Evolutionary conservation across 2,888 invertebrate species (phyloP).

Genomic region (Agonopterix arenella): DNA sequence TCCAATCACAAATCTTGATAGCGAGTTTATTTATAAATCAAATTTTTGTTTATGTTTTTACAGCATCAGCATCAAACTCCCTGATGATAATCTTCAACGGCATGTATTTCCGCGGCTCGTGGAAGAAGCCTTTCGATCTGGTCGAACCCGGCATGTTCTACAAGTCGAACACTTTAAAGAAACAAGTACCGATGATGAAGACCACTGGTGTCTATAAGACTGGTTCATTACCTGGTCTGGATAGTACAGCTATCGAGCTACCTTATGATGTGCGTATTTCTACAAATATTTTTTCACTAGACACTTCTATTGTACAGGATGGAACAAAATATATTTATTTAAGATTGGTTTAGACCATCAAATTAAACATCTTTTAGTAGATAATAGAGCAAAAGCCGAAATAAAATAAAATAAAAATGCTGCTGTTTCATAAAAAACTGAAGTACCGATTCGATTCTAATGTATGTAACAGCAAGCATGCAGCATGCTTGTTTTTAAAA

Average conservation of each 20-base stretch:
- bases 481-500: too few relatives aligned
- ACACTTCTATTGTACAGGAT: too few relatives aligned
- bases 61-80: slow-evolving; percentile 66
- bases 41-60: slow-evolving; percentile 11
- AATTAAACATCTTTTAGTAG: too few relatives aligned
- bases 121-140: slow-evolving; percentile 81
- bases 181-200: slow-evolving; percentile 82
- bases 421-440: too few relatives aligned
- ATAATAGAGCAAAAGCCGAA: too few relatives aligned
- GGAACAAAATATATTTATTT: too few relatives aligned
- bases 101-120: slow-evolving; percentile 87
- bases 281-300: not conserved
- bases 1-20: too few relatives aligned
- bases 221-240: slow-evolving; percentile 76
- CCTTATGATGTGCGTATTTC: slow-evolving; percentile 82
- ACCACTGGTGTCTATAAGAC: slow-evolving; percentile 78
- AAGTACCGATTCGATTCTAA: too few relatives aligned
- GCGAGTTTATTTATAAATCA: too few relatives aligned
- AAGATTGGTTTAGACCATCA: too few relatives aligned
- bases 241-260: slow-evolving; percentile 82
- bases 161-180: slow-evolving; percentile 77
- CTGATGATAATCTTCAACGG: slow-evolving; percentile 85
- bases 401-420: too few relatives aligned
- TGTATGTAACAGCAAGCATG: too few relatives aligned
- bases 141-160: slow-evolving; percentile 78